Evolutionary conservation across 2,113 vertebrate genomes (phyloP).

Genomic region (Egretta garzetta): DNA sequence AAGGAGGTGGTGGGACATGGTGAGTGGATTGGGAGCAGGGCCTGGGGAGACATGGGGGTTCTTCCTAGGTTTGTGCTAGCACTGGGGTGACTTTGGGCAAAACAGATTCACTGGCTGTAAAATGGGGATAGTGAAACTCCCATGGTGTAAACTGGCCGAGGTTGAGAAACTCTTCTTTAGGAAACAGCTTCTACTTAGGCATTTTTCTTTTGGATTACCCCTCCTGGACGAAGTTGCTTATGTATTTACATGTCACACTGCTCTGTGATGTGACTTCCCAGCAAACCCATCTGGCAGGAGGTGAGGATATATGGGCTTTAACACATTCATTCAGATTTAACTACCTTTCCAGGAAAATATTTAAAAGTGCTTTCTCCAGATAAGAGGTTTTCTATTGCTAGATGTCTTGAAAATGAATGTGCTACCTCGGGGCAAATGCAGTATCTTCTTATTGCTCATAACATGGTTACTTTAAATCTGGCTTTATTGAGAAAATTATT

Average conservation of each 20-base stretch:
- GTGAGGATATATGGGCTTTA: not conserved
- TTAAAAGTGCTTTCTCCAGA: not conserved
- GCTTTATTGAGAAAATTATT: conserved; percentile 38
- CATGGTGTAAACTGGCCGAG: not conserved
- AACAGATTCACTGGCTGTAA: not conserved
- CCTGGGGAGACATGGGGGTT: not conserved
- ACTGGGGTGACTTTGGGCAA: not conserved
- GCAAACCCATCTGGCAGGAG: not conserved
- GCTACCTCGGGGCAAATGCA: not conserved
- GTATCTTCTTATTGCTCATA: not conserved
- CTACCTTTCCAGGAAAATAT: conserved; percentile 17
- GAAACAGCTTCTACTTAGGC: not conserved
- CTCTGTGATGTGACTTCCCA: not conserved
- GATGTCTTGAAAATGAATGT: conserved; percentile 20
- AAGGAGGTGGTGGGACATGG: not conserved
- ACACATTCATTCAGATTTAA: not conserved
- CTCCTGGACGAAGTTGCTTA: not conserved
- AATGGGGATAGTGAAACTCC: not conserved
- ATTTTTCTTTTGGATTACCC: not conserved
- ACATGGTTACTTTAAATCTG: conserved; percentile 6
- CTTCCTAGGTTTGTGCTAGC: not conserved
- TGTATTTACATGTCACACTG: not conserved
- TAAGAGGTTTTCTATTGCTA: conserved; percentile 28
- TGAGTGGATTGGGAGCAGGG: not conserved
- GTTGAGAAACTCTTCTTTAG: not conserved